These are phyloP conservation scores for Athene cunicularia DNA, from an alignment of 2,113 vertebrate species.

Conservation along the genomic window DNA sequence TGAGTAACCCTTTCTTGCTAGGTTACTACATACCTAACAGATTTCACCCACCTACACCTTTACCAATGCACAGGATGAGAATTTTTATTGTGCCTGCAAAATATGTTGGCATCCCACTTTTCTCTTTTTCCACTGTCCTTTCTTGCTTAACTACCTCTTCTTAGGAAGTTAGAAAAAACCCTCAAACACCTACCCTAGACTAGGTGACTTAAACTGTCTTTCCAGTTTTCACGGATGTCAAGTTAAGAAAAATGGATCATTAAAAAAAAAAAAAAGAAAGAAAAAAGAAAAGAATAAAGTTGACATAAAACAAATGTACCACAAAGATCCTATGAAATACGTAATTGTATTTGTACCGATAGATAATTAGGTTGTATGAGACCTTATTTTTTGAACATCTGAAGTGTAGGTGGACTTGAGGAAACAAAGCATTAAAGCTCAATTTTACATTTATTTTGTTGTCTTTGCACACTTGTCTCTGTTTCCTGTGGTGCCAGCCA, in stretches of 20 bases:
- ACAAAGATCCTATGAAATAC: neutral
- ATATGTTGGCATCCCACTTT: neutral
- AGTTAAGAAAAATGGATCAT: neutral
- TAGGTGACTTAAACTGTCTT: neutral
- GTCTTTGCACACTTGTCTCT: neutral
- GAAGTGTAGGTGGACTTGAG: constrained; percentile 42
- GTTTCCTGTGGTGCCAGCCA: constrained; percentile 2
- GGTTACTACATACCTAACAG: neutral
- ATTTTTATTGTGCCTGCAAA: neutral
- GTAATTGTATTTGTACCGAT: neutral
- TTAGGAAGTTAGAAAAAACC: neutral
- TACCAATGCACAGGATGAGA: neutral
- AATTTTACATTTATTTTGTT: neutral
- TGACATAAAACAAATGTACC: neutral
- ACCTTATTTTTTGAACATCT: constrained; percentile 36
- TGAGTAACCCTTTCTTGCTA: neutral
- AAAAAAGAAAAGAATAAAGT: neutral
- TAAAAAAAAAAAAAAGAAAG: neutral
- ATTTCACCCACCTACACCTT: constrained; percentile 20
- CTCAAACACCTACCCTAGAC: neutral
- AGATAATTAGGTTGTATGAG: neutral
- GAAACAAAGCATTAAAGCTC: constrained; percentile 30
- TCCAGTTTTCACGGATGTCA: neutral
- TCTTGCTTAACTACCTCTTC: neutral
- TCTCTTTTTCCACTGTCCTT: neutral